phyloP scores from a whole-genome alignment of 2,888 invertebrate species.

The Pseudococcus jackbeardsleyi region DNA sequence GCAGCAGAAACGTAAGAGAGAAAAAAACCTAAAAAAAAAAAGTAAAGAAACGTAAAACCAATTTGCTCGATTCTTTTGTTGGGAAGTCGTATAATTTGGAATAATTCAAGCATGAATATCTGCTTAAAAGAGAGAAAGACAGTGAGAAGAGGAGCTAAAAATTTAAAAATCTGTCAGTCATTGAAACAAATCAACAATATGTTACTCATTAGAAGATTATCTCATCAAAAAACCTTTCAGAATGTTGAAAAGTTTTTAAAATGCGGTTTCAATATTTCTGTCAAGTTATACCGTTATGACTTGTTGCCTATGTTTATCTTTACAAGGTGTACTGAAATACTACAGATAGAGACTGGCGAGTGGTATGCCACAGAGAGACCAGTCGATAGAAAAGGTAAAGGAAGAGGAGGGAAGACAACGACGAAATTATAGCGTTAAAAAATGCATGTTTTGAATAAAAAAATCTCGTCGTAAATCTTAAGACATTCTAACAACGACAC shows the following conservation, averaged over 20 bases:
- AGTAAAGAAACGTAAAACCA: conserved; percentile 57
- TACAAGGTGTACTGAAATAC: too few relatives aligned
- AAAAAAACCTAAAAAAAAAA: neutral
- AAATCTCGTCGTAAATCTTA: conserved; percentile 1
- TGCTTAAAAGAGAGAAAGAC: neutral
- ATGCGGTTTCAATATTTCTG: conserved; percentile 55
- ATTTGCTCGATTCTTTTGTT: conserved; percentile 51
- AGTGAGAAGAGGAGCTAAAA: conserved; percentile 45
- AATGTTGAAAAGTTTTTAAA: conserved; percentile 52
- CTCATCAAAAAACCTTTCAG: conserved; percentile 60
- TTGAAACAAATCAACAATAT: conserved; percentile 59
- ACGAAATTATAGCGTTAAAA: conserved; percentile 4
- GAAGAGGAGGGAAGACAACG: neutral
- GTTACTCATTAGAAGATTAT: conserved; percentile 63
- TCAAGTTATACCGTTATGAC: conserved; percentile 52
- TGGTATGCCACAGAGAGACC: neutral
- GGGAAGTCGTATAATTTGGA: conserved; percentile 53
- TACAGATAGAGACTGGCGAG: neutral
- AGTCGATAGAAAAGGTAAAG: neutral
- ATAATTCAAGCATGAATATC: conserved; percentile 60
- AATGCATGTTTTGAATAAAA: conserved; percentile 43
- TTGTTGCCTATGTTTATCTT: neutral
- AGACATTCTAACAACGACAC: neutral
- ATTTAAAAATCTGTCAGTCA: conserved; percentile 64
- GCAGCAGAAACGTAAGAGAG: neutral